A percentile compares a stretch with the other conserved stretches of the same genome.
Evolutionary conservation across 2,113 vertebrate genomes (phyloP).

Genomic region (Cololabis saira): DNA sequence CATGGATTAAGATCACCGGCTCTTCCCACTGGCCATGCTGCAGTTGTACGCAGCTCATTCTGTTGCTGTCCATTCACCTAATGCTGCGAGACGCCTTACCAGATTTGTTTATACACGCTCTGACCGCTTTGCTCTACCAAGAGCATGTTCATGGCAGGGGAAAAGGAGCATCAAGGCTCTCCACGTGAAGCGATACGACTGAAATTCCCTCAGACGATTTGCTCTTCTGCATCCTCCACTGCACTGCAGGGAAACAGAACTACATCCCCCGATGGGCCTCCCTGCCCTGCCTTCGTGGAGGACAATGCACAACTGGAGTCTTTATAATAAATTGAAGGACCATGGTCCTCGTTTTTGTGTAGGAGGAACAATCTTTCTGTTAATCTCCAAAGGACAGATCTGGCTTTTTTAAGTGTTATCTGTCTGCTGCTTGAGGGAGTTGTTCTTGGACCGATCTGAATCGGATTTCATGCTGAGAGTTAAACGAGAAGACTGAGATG

Average conservation of each 20-base stretch:
- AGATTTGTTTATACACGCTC: slow-evolving; percentile 16
- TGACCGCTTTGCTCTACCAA: slow-evolving; percentile 22
- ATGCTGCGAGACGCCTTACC: neutral
- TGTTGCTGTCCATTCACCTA: neutral
- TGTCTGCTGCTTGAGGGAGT: no score
- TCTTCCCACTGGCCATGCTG: neutral
- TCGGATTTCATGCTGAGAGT: no score
- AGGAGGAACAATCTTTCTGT: no score
- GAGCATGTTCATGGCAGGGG: slow-evolving; percentile 28
- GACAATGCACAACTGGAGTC: neutral
- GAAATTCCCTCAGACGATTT: slow-evolving; percentile 19
- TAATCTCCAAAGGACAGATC: no score
- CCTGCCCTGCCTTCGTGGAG: neutral
- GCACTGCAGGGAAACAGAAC: slow-evolving; percentile 32
- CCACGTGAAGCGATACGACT: slow-evolving; percentile 42
- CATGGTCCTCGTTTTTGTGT: no score
- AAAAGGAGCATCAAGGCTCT: slow-evolving; percentile 12
- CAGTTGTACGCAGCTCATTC: neutral
- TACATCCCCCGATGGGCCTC: neutral
- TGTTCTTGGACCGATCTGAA: no score
- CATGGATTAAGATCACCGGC: slow-evolving; percentile 1
- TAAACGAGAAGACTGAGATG: no score
- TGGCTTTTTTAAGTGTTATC: no score
- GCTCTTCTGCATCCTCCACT: slow-evolving; percentile 45
- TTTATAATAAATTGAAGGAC: no score